Percentiles rank a stretch among this genome's conserved stretches.
Evolutionary conservation across 2,888 invertebrate genomes (phyloP).

Genomic region (Orthosia gracilis): DNA sequence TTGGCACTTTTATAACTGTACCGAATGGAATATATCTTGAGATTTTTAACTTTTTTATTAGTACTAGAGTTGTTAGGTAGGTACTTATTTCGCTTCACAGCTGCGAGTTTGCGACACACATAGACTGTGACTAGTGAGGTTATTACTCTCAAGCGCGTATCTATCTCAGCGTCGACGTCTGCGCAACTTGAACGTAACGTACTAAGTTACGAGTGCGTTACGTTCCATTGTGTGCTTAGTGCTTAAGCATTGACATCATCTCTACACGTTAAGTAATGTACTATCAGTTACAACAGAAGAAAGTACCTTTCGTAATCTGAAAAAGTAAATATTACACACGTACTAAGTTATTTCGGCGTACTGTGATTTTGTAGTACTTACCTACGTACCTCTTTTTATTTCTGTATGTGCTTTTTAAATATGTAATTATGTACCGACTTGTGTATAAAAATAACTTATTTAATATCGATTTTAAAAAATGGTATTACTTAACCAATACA

Average conservation of each 20-base stretch:
- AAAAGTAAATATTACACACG: slow-evolving; percentile 20
- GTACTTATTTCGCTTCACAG: slow-evolving; percentile 34
- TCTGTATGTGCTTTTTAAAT: not conserved
- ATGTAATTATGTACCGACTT: not conserved
- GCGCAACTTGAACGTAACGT: slow-evolving; percentile 63
- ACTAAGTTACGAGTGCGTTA: slow-evolving; percentile 58
- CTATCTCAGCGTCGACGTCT: slow-evolving; percentile 64
- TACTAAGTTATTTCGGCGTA: not conserved
- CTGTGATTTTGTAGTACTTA: not conserved
- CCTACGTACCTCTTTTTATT: no score
- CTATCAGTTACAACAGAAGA: slow-evolving; percentile 30
- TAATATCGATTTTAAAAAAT: no score
- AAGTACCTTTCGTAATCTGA: slow-evolving; percentile 8
- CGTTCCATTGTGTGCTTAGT: slow-evolving; percentile 69
- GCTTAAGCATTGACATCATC: slow-evolving; percentile 60
- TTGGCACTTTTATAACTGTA: slow-evolving; percentile 41
- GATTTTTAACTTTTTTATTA: slow-evolving; percentile 34
- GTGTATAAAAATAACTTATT: no score
- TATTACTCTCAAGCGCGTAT: slow-evolving; percentile 83
- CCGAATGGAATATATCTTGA: slow-evolving; percentile 45
- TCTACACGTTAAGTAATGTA: slow-evolving; percentile 27
- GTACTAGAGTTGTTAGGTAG: slow-evolving; percentile 12
- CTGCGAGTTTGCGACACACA: slow-evolving; percentile 54
- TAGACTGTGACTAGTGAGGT: slow-evolving; percentile 74
- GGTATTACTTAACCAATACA: not conserved